Conservation (phyloP, 2,888 invertebrate genomes). For the Drosophila buzzatii region DNA sequence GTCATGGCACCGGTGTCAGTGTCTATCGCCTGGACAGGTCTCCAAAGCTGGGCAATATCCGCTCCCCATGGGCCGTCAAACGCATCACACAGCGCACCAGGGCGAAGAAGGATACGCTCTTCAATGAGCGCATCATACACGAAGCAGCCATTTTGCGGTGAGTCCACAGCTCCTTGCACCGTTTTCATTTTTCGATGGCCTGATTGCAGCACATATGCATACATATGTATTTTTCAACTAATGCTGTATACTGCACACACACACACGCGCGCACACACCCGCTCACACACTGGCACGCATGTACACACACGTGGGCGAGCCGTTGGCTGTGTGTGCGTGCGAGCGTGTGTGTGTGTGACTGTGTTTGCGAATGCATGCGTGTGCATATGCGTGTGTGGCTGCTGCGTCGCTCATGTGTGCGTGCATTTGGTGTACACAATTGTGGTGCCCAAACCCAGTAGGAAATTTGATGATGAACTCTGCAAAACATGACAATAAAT, state of each 20-base stretch:
- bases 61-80: constrained; percentile 96
- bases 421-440: constrained; percentile 39
- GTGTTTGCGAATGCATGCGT: constrained; percentile 28
- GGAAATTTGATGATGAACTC: neutral
- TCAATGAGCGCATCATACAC: constrained; percentile 87
- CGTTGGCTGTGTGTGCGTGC: constrained; percentile 14
- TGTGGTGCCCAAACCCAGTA: constrained; percentile 5
- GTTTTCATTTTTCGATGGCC: constrained; percentile 10
- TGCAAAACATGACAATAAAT: neutral
- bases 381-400: constrained; percentile 44
- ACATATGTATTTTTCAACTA: constrained; percentile 28
- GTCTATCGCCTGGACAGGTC: constrained; percentile 92
- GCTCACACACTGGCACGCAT: constrained; percentile 16
- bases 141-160: constrained; percentile 90
- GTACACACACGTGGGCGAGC: constrained; percentile 45
- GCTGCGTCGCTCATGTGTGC: constrained; percentile 44
- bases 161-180: constrained; percentile 52
- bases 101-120: constrained; percentile 52
- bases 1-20: constrained; percentile 92
- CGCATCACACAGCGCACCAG: constrained; percentile 87
- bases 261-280: constrained; percentile 5
- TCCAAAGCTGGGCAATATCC: constrained; percentile 88
- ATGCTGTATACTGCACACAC: constrained; percentile 23
- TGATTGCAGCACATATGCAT: constrained; percentile 21
- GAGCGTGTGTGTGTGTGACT: constrained; percentile 11